phyloP scores from a whole-genome alignment of 1,140 invertebrate species.

The Formica selysi region DNA sequence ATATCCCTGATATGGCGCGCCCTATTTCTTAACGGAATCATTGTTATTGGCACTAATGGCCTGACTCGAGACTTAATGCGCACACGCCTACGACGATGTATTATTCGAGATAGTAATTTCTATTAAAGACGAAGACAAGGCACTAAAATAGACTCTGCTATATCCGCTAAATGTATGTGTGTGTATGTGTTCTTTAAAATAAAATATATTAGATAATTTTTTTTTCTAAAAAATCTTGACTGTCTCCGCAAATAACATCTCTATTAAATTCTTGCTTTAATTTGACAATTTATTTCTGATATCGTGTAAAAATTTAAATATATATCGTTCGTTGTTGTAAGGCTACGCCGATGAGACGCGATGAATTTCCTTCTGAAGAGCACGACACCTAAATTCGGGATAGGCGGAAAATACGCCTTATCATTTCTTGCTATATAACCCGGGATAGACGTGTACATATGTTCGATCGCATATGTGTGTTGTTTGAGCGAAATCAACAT shows the following conservation, averaged over 20 bases:
- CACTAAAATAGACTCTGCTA: neutral
- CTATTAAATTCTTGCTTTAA: neutral
- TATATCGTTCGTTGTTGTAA: neutral
- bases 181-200: neutral
- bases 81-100: neutral
- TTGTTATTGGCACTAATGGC: slow-evolving; percentile 46
- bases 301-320: neutral
- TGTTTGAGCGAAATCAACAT: slow-evolving; percentile 52
- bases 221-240: neutral
- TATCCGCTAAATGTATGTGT: neutral
- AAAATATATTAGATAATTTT: neutral
- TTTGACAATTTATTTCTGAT: neutral
- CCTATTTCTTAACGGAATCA: slow-evolving; percentile 29
- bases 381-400: neutral
- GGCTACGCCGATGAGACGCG: neutral
- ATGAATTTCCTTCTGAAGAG: neutral
- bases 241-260: neutral
- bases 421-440: slow-evolving; percentile 1
- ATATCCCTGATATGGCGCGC: slow-evolving; percentile 39
- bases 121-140: neutral
- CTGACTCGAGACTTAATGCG: slow-evolving; percentile 20
- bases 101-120: slow-evolving; percentile 14
- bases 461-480: slow-evolving; percentile 26
- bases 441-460: slow-evolving; percentile 14
- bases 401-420: neutral